phyloP scores from a whole-genome alignment of 2,113 vertebrate genomes.

The Charina bottae region DNA sequence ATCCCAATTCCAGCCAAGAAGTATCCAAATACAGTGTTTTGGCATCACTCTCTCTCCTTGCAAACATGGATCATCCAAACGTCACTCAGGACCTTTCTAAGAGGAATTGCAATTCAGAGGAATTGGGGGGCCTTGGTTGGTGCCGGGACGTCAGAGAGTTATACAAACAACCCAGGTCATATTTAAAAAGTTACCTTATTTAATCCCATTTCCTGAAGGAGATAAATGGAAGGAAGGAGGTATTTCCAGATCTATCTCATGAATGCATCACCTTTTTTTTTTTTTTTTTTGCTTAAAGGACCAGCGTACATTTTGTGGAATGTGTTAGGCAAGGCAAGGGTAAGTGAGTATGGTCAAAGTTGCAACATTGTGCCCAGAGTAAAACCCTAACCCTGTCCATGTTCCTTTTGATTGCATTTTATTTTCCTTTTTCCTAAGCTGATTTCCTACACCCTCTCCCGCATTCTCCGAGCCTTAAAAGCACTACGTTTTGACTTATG shows the following conservation, averaged over 20 bases:
- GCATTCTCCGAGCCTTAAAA: not conserved
- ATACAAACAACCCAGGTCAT: not conserved
- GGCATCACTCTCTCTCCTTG: not conserved
- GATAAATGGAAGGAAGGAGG: not conserved
- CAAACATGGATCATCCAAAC: not conserved
- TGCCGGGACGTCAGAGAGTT: not conserved
- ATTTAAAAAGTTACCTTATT: not conserved
- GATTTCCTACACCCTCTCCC: not conserved
- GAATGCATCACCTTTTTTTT: not conserved
- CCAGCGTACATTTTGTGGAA: not conserved
- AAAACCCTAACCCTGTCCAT: not conserved
- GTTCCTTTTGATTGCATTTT: not conserved
- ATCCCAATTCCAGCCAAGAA: constrained; percentile 17
- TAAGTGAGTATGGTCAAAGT: not conserved
- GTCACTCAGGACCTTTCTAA: too few species aligned
- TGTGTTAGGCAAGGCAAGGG: not conserved
- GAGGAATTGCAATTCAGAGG: not conserved
- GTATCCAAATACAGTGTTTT: not conserved
- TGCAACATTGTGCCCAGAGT: not conserved
- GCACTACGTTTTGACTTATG: not conserved
- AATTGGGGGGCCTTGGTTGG: not conserved
- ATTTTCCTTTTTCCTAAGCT: not conserved
- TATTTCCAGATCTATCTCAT: not conserved
- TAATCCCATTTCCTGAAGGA: not conserved
- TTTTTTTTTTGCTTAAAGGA: too few species aligned